Evolutionary conservation across 1,140 invertebrate genomes (phyloP).

Genomic region (Bombus impatiens): DNA sequence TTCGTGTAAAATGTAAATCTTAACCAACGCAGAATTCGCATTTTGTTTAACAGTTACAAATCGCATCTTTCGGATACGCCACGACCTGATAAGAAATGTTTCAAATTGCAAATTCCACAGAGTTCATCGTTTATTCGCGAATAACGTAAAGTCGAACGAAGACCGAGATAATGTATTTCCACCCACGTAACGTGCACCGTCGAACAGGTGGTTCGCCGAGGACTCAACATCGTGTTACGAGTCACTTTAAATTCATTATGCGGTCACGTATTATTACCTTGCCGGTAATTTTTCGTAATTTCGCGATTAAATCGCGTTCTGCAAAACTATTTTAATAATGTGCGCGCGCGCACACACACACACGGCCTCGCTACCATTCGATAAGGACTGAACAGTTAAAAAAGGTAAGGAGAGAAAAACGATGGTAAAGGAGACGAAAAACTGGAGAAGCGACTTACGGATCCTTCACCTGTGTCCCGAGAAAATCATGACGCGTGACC

Average conservation of each 20-base stretch:
- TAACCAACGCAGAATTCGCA: neutral
- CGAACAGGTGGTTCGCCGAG: neutral
- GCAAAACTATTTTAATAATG: slow-evolving; percentile 42
- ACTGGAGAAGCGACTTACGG: slow-evolving; percentile 58
- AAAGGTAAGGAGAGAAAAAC: neutral
- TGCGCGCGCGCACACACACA: neutral
- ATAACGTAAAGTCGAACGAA: neutral
- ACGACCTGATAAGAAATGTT: too few species aligned
- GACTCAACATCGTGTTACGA: slow-evolving; percentile 5
- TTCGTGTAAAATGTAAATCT: neutral
- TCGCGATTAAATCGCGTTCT: slow-evolving; percentile 46
- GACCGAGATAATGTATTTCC: neutral
- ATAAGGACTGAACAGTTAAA: neutral
- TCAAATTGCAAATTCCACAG: neutral
- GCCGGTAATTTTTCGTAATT: slow-evolving; percentile 41
- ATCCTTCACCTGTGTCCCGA: slow-evolving; percentile 73
- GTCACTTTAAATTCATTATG: slow-evolving; percentile 40
- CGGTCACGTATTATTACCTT: slow-evolving; percentile 44
- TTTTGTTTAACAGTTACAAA: neutral
- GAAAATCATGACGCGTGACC: slow-evolving; percentile 66
- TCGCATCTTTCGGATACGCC: neutral
- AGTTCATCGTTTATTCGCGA: neutral
- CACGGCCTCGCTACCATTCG: neutral
- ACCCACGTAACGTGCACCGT: neutral
- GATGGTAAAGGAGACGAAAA: neutral